phyloP scores from a whole-genome alignment of 2,797 vertebrate species.

The Acipenser oxyrinchus region DNA sequence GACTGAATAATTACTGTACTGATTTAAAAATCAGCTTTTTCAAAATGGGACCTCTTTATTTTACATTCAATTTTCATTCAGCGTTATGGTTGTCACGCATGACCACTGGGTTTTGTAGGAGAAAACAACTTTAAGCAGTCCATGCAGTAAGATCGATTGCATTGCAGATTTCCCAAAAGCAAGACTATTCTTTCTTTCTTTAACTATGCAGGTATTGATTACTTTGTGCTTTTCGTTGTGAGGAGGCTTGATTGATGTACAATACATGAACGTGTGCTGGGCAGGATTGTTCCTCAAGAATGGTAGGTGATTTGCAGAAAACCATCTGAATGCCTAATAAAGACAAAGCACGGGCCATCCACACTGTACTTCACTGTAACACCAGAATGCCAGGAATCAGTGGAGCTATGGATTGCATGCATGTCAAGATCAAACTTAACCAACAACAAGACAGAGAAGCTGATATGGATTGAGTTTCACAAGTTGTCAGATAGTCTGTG shows the following conservation, averaged over 20 bases:
- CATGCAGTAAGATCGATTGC: background rate
- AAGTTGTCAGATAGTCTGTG: background rate
- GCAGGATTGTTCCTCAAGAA: background rate
- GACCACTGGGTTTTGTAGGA: too few relatives aligned
- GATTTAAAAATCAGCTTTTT: too few relatives aligned
- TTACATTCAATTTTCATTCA: too few relatives aligned
- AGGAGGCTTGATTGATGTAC: background rate
- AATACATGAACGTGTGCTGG: background rate
- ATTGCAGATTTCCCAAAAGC: background rate
- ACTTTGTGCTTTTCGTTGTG: background rate
- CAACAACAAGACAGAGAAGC: background rate
- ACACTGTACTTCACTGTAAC: background rate
- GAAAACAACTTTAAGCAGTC: background rate
- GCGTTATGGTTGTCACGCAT: too few relatives aligned
- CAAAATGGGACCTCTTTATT: too few relatives aligned
- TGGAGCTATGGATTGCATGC: constrained; percentile 3
- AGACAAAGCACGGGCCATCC: background rate
- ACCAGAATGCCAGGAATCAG: background rate
- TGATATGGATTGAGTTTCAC: background rate
- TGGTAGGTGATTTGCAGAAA: constrained; percentile 9
- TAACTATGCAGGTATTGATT: background rate
- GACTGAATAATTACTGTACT: too few relatives aligned
- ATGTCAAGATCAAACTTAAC: constrained; percentile 1
- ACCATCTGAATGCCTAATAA: constrained; percentile 4
- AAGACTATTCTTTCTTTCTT: background rate